phyloP scores from a whole-genome alignment of 2,888 invertebrate genomes.

The Cotesia congregata region DNA sequence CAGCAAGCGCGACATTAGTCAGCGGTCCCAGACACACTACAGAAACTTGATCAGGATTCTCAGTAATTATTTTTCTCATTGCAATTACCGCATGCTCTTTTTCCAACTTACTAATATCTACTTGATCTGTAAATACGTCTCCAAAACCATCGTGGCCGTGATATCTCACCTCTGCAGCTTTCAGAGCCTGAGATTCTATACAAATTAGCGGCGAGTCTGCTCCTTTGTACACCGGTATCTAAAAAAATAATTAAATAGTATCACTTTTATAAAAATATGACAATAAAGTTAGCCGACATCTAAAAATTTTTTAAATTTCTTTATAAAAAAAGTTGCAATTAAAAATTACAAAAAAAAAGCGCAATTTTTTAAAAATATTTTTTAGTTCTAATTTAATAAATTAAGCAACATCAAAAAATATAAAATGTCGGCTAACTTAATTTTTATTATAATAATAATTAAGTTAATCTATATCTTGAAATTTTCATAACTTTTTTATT shows the following conservation, averaged over 20 bases:
- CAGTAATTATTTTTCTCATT: slow-evolving; percentile 74
- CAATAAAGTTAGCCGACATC: too few relatives aligned
- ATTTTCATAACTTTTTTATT: too few relatives aligned
- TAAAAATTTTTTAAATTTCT: too few relatives aligned
- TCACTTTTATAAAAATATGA: too few relatives aligned
- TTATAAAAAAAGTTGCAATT: too few relatives aligned
- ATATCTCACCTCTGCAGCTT: slow-evolving; percentile 68
- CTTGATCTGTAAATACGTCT: slow-evolving; percentile 72
- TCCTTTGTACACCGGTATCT: slow-evolving; percentile 83
- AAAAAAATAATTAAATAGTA: slow-evolving; percentile 43
- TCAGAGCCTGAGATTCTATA: slow-evolving; percentile 59
- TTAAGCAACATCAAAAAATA: too few relatives aligned
- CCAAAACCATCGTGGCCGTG: slow-evolving; percentile 83
- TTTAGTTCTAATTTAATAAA: too few relatives aligned
- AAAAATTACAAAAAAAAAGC: too few relatives aligned
- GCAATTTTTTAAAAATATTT: too few relatives aligned
- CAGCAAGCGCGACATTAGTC: slow-evolving; percentile 84
- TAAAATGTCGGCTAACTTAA: too few relatives aligned
- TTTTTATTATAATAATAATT: too few relatives aligned
- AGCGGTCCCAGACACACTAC: slow-evolving; percentile 81
- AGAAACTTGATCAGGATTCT: slow-evolving; percentile 74
- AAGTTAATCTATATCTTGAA: too few relatives aligned
- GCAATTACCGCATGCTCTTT: slow-evolving; percentile 75
- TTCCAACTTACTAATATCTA: slow-evolving; percentile 70
- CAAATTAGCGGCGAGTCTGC: slow-evolving; percentile 72